These are phyloP conservation scores for Galerucella calmariensis DNA, from an alignment of 2,888 invertebrate species.

Conservation along the genomic window DNA sequence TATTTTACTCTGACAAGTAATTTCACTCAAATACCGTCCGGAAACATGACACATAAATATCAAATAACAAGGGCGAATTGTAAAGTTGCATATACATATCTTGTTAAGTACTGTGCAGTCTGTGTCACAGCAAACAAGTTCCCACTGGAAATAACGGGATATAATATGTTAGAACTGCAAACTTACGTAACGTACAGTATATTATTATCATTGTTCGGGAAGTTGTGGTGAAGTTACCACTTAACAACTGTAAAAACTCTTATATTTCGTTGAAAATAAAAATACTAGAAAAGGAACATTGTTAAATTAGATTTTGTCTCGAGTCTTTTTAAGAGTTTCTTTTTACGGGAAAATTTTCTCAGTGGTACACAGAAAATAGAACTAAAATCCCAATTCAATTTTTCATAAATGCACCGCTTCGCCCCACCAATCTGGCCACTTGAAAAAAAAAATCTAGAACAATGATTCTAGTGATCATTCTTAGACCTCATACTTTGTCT, in stretches of 20 bases:
- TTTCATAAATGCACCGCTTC: too few species aligned
- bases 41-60: constrained; percentile 9
- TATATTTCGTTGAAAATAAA: background rate
- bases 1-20: background rate
- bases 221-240: background rate
- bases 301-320: too few species aligned
- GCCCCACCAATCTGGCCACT: too few species aligned
- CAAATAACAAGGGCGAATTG: constrained; percentile 13
- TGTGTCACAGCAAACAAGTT: constrained; percentile 26
- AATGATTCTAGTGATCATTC: too few species aligned
- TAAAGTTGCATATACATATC: constrained; percentile 28
- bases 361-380: too few species aligned
- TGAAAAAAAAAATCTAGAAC: too few species aligned
- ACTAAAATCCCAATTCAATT: too few species aligned
- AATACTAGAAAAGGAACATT: background rate
- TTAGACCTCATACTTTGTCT: too few species aligned
- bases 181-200: background rate
- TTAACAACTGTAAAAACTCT: constrained; percentile 2
- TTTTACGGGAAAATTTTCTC: too few species aligned
- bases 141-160: constrained; percentile 35
- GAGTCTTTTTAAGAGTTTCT: too few species aligned
- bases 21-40: constrained; percentile 1
- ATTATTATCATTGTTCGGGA: background rate
- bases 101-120: constrained; percentile 34
- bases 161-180: constrained; percentile 13